Evolutionary conservation across 2,888 invertebrate species (phyloP).

Genomic region (Thysanoteuthis rhombus): DNA sequence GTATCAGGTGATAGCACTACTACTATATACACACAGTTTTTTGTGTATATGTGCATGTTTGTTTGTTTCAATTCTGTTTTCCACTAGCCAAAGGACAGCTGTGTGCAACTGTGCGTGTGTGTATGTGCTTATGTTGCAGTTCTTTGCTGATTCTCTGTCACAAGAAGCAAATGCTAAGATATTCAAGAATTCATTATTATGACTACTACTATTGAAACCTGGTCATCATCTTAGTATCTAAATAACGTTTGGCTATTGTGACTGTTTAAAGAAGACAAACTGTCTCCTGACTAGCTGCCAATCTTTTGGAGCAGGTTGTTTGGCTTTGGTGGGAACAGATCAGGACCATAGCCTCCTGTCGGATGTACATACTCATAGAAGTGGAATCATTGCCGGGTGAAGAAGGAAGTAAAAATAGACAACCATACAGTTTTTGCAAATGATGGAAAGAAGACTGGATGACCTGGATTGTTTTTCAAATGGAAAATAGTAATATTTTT

Average conservation of each 20-base stretch:
- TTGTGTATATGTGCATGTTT: background rate
- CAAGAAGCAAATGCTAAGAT: background rate
- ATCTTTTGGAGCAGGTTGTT: background rate
- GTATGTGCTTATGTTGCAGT: background rate
- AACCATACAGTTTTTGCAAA: background rate
- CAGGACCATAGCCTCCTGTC: background rate
- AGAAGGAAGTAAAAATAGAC: background rate
- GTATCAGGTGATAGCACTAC: background rate
- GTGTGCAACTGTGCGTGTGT: background rate
- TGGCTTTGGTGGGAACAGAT: background rate
- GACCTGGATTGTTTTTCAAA: background rate
- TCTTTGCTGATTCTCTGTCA: background rate
- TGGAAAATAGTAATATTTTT: background rate
- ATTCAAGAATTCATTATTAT: background rate
- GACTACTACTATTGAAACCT: background rate
- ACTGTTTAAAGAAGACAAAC: background rate
- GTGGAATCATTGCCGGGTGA: slow-evolving; percentile 13
- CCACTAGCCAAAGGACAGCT: background rate
- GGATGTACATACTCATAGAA: background rate
- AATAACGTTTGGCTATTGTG: background rate
- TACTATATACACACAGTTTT: background rate
- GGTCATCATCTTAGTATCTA: background rate
- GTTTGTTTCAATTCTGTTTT: background rate
- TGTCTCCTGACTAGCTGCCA: background rate
- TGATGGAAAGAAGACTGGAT: background rate